Evolutionary conservation across 2,888 invertebrate genomes (phyloP).

Genomic region (Noctua pronuba): DNA sequence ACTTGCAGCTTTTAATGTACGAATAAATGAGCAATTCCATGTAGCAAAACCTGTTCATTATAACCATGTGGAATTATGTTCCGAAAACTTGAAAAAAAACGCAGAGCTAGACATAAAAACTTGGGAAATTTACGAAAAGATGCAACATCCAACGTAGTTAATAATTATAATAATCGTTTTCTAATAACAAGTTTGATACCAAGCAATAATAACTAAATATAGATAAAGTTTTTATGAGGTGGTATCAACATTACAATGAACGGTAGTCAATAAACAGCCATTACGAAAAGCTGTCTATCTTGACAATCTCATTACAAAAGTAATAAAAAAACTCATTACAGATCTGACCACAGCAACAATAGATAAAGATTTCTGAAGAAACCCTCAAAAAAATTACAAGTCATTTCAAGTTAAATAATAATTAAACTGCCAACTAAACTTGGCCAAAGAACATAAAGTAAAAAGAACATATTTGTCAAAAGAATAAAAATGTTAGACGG

Average conservation of each 20-base stretch:
- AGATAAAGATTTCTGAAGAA: constrained; percentile 65
- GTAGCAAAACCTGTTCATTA: constrained; percentile 61
- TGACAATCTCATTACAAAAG: constrained; percentile 77
- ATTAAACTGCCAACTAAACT: constrained; percentile 56
- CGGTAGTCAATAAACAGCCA: constrained; percentile 69
- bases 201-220: constrained; percentile 61
- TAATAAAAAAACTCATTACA: constrained; percentile 74
- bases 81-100: constrained; percentile 51
- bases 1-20: constrained; percentile 62
- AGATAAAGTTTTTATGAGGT: constrained; percentile 53
- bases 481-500: constrained; percentile 67
- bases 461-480: constrained; percentile 68
- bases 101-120: constrained; percentile 50
- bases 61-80: constrained; percentile 41
- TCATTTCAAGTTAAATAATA: constrained; percentile 59
- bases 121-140: constrained; percentile 46
- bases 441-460: constrained; percentile 64
- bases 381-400: constrained; percentile 60
- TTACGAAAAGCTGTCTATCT: constrained; percentile 69
- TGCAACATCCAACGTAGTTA: constrained; percentile 52
- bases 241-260: constrained; percentile 63
- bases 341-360: constrained; percentile 68
- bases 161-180: constrained; percentile 64
- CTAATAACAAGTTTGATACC: constrained; percentile 61
- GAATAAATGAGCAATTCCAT: constrained; percentile 60